Base-by-base conservation (phyloP, 2,113 vertebrate species). In the Coptodon rendalli region DNA sequence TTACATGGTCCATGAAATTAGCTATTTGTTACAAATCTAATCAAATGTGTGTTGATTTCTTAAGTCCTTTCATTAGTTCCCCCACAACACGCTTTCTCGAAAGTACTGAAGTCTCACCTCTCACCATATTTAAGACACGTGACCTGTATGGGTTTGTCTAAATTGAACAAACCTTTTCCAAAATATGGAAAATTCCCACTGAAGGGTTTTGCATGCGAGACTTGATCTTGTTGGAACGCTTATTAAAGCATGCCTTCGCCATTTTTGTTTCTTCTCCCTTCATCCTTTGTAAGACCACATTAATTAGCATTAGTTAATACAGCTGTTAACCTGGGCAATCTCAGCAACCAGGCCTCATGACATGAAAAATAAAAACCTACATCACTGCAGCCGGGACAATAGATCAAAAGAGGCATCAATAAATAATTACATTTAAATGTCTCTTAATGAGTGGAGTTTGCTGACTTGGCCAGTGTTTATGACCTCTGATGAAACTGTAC, bases 341-440 rank as follows among this genome's bases (percentile, higher is more conserved):
- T 91, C 86, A 86, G 84, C 31, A 52, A 90, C 66, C 89, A 92
- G 93, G 82, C 89, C 85, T 82, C 84, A 73, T 76, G 76, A 86
- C 63, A 87, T 76, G 87, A 91, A 93, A 91, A 89, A 90, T 92
- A 94, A 95, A 93, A 94, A 90, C 83, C 84, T 88, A 90, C 87
- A 92, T 22, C 52, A 66, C 87, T 71, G 89, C 84, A 93, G 86
- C 91, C 78, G 12, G 92, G 95, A 94, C 87, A 96, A 94, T 94
- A 95, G 96, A 96, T 96, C 96, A 95, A 92, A 91, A 89, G 94
- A 92, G 81, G 89, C 96, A 96, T 97, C 95, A 96, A 97, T 97
- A 97, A 97, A 96, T 97, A 97, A 97, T 96, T 96, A 95, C 91
- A 96, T 91, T 95, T 96, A 97, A 97, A 97, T 93, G 92, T 91